A percentile compares a stretch with the other conserved stretches of the same genome.
Conservation (phyloP, 2,888 invertebrate genomes). For the Drosophila paucipuncta region DNA sequence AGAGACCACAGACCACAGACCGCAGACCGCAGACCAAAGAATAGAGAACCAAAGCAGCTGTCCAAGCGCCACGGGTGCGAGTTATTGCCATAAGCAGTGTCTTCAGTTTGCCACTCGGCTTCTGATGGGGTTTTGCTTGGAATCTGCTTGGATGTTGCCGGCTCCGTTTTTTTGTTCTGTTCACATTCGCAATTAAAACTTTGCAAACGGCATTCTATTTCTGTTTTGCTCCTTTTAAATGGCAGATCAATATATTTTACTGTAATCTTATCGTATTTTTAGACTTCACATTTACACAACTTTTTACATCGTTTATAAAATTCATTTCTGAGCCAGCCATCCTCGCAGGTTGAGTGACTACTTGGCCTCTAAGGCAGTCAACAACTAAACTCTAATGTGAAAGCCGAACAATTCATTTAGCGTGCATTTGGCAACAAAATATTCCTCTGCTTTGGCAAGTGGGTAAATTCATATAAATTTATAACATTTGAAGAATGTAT, state of each 20-base stretch:
- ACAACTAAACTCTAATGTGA: neutral
- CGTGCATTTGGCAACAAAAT: no score
- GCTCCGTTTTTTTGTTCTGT: constrained; percentile 25
- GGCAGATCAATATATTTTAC: constrained; percentile 57
- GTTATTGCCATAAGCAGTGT: constrained; percentile 56
- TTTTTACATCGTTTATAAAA: neutral
- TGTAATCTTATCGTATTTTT: constrained; percentile 20
- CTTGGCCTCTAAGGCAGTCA: neutral
- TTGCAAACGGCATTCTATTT: constrained; percentile 30
- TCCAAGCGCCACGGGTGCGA: constrained; percentile 74
- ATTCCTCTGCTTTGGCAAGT: no score
- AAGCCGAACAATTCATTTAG: neutral
- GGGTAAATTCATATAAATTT: no score
- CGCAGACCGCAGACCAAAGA: neutral
- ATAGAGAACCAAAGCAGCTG: constrained; percentile 37
- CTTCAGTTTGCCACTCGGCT: constrained; percentile 22
- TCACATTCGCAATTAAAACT: constrained; percentile 44
- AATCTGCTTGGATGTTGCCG: constrained; percentile 7
- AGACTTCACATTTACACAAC: neutral
- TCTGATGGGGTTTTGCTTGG: constrained; percentile 12
- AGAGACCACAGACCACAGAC: neutral
- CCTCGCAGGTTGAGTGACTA: neutral
- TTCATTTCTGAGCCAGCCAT: neutral
- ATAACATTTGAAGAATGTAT: no score
- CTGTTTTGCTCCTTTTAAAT: constrained; percentile 64